These are phyloP conservation scores for Oceanodroma tethys DNA, from an alignment of 2,113 vertebrate species.

Conservation along the genomic window DNA sequence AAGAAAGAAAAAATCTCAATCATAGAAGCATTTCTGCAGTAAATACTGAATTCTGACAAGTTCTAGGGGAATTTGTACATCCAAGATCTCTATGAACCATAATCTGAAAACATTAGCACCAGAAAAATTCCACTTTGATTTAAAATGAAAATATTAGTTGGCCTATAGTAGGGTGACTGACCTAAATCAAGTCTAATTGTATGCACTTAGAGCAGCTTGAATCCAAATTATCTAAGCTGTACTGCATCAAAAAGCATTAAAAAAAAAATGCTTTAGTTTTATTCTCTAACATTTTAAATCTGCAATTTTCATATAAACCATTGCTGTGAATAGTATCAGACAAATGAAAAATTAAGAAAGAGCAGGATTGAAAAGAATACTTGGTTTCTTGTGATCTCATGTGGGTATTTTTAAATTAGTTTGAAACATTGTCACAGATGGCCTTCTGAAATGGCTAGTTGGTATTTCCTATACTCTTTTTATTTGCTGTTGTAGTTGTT, in stretches of 20 bases:
- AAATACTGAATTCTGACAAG: neutral
- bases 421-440: neutral
- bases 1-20: neutral
- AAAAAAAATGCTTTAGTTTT: constrained; percentile 28
- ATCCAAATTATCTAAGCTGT: constrained; percentile 51
- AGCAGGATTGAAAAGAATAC: neutral
- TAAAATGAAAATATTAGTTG: constrained; percentile 42
- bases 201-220: constrained; percentile 23
- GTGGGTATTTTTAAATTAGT: constrained; percentile 38
- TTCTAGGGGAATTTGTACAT: neutral
- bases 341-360: constrained; percentile 24
- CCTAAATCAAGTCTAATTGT: constrained; percentile 62
- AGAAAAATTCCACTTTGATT: neutral
- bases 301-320: constrained; percentile 53
- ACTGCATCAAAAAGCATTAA: constrained; percentile 8
- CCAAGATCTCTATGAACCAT: neutral
- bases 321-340: neutral
- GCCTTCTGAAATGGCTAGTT: neutral
- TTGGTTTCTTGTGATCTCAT: constrained; percentile 28
- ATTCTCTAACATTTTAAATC: constrained; percentile 44
- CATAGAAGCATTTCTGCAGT: neutral
- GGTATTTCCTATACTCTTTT: neutral
- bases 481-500: neutral
- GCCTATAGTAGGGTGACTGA: neutral
- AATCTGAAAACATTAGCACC: neutral